Conservation (phyloP, 2,888 invertebrate species). For the Netelia melanura region DNA sequence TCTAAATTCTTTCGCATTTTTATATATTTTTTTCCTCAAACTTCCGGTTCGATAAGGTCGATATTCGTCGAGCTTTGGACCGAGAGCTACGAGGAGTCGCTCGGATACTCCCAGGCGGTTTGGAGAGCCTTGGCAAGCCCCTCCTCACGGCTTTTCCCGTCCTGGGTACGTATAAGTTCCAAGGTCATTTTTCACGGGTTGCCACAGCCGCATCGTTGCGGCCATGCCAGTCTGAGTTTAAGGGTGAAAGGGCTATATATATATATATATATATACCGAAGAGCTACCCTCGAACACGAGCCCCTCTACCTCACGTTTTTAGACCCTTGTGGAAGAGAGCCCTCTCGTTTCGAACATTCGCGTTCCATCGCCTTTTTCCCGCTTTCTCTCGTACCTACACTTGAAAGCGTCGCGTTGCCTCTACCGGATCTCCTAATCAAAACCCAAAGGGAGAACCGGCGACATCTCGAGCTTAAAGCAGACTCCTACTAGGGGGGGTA, state of each 20-base stretch:
- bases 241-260: slow-evolving; percentile 27
- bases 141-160: slow-evolving; percentile 1
- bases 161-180: slow-evolving; percentile 15
- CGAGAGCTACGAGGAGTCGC: not conserved
- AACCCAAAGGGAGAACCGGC: slow-evolving; percentile 3
- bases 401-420: slow-evolving; percentile 22
- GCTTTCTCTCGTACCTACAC: not conserved
- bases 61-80: slow-evolving; percentile 17
- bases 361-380: slow-evolving; percentile 22
- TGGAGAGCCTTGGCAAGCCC: not conserved
- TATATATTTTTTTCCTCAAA: not conserved
- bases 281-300: slow-evolving; percentile 47
- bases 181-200: slow-evolving; percentile 59
- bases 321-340: not conserved
- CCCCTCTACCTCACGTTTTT: slow-evolving; percentile 3
- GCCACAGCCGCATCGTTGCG: slow-evolving; percentile 37
- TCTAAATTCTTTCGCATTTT: not conserved
- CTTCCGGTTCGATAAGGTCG: slow-evolving; percentile 19
- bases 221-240: slow-evolving; percentile 17
- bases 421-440: slow-evolving; percentile 22
- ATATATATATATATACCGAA: not conserved
- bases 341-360: slow-evolving; percentile 41
- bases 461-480: not conserved
- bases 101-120: not conserved
- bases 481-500: not conserved